Evolutionary conservation across 2,888 invertebrate genomes (phyloP).

Genomic region (Flexamia atlantica): DNA sequence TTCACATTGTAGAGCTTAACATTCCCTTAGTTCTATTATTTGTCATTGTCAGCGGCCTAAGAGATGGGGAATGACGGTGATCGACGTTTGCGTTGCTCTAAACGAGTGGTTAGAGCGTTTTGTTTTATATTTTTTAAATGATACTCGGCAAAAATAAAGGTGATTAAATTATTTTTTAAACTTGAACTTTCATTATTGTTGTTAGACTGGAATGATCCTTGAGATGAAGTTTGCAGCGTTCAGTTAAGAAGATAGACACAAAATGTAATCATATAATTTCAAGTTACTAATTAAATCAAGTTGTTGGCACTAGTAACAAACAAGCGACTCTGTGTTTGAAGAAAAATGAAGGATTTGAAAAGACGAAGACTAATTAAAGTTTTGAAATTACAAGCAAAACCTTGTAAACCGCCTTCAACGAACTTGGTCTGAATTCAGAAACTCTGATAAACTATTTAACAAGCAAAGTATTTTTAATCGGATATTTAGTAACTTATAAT

Average conservation of each 20-base stretch:
- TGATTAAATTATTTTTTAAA: too few species aligned
- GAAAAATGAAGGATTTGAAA: slow-evolving; percentile 51
- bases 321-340: slow-evolving; percentile 29
- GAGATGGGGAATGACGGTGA: too few species aligned
- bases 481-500: too few species aligned
- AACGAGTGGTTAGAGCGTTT: too few species aligned
- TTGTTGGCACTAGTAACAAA: slow-evolving; percentile 41
- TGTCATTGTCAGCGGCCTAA: too few species aligned
- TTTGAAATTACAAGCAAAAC: slow-evolving; percentile 33
- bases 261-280: slow-evolving; percentile 56
- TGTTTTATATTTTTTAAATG: too few species aligned
- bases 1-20: too few species aligned
- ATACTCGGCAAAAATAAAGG: too few species aligned
- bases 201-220: slow-evolving; percentile 7
- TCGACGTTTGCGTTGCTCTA: too few species aligned
- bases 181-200: too few species aligned
- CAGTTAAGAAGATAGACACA: slow-evolving; percentile 38
- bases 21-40: too few species aligned
- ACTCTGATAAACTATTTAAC: background rate
- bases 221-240: slow-evolving; percentile 17
- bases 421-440: slow-evolving; percentile 7
- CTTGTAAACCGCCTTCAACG: background rate
- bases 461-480: too few species aligned
- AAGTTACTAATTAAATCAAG: slow-evolving; percentile 58
- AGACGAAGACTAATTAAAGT: slow-evolving; percentile 56